These are phyloP conservation scores for Pseudochromis fuscus DNA, from an alignment of 2,797 vertebrate species.

Conservation along the genomic window DNA sequence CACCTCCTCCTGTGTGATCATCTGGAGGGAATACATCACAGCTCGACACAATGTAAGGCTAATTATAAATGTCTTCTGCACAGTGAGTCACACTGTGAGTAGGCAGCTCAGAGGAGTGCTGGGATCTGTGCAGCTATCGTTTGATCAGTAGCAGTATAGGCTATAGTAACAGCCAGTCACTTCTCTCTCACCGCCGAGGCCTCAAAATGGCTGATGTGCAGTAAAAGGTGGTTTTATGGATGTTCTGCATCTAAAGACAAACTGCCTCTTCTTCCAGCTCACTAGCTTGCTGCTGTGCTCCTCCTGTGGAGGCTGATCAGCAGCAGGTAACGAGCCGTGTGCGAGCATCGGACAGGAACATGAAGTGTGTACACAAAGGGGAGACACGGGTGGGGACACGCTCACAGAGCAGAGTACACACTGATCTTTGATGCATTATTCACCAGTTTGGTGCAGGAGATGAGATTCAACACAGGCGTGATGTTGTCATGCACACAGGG, in stretches of 20 bases:
- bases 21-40: too few relatives aligned
- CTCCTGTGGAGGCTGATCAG: background rate
- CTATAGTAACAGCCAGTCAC: too few relatives aligned
- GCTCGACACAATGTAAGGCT: too few relatives aligned
- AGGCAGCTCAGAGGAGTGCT: constrained; percentile 7
- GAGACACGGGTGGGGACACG: constrained; percentile 2
- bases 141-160: too few relatives aligned
- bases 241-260: too few relatives aligned
- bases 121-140: background rate
- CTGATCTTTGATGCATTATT: constrained; percentile 33
- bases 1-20: too few relatives aligned
- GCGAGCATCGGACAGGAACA: background rate
- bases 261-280: background rate
- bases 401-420: background rate
- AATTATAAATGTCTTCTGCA: too few relatives aligned
- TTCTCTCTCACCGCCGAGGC: too few relatives aligned
- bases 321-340: constrained; percentile 3
- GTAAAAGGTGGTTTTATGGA: background rate
- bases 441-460: constrained; percentile 8
- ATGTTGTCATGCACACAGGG: too few relatives aligned
- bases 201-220: constrained; percentile 29
- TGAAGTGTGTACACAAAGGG: background rate
- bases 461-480: too few relatives aligned
- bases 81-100: constrained; percentile 5
- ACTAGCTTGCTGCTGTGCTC: background rate